These are phyloP conservation scores for Lophotis ruficrista DNA, from an alignment of 2,113 vertebrate species.

Conservation along the genomic window DNA sequence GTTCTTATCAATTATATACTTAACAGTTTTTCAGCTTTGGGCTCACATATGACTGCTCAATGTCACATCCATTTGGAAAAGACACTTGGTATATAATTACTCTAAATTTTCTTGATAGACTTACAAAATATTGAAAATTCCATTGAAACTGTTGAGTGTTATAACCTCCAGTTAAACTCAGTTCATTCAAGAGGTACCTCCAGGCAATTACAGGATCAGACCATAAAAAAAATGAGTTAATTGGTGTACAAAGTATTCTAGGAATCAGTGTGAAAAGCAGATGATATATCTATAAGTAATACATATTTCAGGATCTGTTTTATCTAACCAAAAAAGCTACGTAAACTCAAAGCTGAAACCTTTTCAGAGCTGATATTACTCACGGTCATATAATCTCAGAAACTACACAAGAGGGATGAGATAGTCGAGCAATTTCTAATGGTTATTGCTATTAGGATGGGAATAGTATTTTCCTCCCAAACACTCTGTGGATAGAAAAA, in stretches of 20 bases:
- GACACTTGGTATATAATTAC: neutral
- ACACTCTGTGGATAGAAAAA: conserved; percentile 2
- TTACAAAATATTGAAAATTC: neutral
- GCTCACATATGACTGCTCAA: neutral
- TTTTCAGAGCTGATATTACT: neutral
- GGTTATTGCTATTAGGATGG: neutral
- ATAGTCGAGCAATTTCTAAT: rapidly evolving
- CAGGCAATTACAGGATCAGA: neutral
- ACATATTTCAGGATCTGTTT: neutral
- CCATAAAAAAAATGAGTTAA: neutral
- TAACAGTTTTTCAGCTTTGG: neutral
- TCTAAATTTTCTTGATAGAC: neutral
- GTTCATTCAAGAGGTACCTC: neutral
- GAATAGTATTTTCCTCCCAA: neutral
- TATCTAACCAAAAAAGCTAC: neutral
- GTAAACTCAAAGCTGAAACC: neutral
- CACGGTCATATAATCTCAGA: neutral
- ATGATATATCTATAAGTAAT: neutral
- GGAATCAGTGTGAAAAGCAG: neutral
- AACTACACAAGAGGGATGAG: neutral
- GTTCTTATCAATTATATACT: neutral
- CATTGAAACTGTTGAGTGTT: neutral
- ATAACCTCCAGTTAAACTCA: neutral
- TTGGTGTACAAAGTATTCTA: neutral
- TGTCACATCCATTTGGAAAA: neutral